Base-by-base conservation (phyloP, 2,888 invertebrate genomes). In the Acanthacorydalis orientalis region DNA sequence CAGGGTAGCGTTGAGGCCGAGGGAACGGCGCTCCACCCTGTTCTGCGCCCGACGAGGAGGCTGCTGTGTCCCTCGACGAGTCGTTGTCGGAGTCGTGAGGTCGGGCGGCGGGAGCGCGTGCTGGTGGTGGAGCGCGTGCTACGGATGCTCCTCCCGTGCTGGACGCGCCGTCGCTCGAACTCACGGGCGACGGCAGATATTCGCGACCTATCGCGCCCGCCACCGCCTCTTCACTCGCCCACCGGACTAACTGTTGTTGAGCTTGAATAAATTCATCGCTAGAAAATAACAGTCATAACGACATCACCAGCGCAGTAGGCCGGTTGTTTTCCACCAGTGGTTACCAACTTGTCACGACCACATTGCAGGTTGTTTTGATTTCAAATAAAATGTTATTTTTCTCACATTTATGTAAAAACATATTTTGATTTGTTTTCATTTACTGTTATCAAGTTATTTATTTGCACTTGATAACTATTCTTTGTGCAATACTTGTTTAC, bases 191-290 rank as follows among this genome's bases (percentile, higher is more conserved):
- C 57, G 71, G 74, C 64, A 68, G 72, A 69, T 71, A 72, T 63
- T 73, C 73, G 60, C 69, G 68, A 58, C 65, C 62, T 61, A 66
- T 67, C 68, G 77, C 74, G 68, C 74, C 74, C 70, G 84, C 85
- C 68, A 77, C 74, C 68, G 74, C 74, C 70, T 85, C 85, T 75
- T 87, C 85, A 83, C 86, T 88, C 78, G 85, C 87, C 85, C 87
- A 87, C 78, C 84, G 86, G 82, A 83, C 87, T 84, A 85, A 80
- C 79, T 83, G 86, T 83, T 83, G 87, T 83, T 86, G 88, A 85
- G 88, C 87, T 86, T 88, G 86, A 86, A 87, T 85, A 86, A 87
- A 88, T 80, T 86, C 86, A 86, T 86, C 87, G 86, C 87, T 88
- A 86, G 80, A 86, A 86, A 84, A 83, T 81, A 83, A 81, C 78